A percentile compares a stretch with the other conserved stretches of the same genome.
phyloP scores from a whole-genome alignment of 1,140 invertebrate species.

The Diachasma alloeum region DNA sequence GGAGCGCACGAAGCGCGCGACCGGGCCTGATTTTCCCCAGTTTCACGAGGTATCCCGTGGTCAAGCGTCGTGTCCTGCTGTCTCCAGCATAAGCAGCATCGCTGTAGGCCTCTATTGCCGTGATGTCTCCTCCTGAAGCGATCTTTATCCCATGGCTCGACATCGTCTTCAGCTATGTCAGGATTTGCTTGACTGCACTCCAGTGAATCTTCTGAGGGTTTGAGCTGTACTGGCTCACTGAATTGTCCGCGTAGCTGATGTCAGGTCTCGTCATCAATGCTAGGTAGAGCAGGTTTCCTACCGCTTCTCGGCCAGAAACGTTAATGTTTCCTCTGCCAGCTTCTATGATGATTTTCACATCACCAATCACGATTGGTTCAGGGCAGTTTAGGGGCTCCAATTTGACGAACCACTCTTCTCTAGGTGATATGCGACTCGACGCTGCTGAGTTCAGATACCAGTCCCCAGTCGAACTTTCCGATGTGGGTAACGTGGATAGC shows the following conservation, averaged over 20 bases:
- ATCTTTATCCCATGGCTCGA: constrained; percentile 2
- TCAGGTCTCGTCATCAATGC: constrained; percentile 48
- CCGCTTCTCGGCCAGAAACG: constrained; percentile 43
- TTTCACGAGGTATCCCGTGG: no score
- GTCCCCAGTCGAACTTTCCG: background rate
- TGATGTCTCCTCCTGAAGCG: no score
- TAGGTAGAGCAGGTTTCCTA: constrained; percentile 52
- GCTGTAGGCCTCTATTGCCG: no score
- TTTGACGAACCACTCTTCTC: constrained; percentile 23
- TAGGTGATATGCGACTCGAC: constrained; percentile 29
- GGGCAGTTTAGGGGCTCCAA: background rate
- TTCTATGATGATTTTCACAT: constrained; percentile 40
- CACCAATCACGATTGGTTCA: constrained; percentile 32
- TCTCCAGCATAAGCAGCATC: no score
- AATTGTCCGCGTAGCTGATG: constrained; percentile 43
- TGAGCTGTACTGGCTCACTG: constrained; percentile 38
- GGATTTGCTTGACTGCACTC: constrained; percentile 43
- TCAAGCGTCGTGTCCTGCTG: no score
- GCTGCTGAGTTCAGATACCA: constrained; percentile 33
- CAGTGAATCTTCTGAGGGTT: constrained; percentile 38
- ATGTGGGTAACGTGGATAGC: background rate
- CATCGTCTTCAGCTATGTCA: constrained; percentile 51
- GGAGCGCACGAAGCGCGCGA: no score
- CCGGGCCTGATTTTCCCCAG: no score
- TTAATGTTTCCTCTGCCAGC: constrained; percentile 50